Evolutionary conservation across 2,113 vertebrate species (phyloP).

Genomic region (Asarcornis scutulata): DNA sequence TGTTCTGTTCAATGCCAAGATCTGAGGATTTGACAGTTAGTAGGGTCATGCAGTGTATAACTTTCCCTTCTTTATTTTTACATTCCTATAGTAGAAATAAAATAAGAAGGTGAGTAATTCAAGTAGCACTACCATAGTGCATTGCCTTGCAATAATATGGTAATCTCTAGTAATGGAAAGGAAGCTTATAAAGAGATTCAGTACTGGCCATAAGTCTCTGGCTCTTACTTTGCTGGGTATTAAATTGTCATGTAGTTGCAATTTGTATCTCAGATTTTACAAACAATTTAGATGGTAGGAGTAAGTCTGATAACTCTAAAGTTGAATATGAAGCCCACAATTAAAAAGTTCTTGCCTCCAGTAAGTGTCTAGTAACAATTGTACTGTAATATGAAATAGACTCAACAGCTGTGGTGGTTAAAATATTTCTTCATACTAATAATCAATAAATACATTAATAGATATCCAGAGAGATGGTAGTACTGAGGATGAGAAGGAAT

Average conservation of each 20-base stretch:
- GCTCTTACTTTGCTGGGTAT: background rate
- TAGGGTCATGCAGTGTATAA: background rate
- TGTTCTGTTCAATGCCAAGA: constrained; percentile 55
- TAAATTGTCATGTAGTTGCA: background rate
- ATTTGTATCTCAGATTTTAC: background rate
- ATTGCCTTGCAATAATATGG: background rate
- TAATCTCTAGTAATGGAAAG: background rate
- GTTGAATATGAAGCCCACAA: background rate
- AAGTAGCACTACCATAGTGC: background rate
- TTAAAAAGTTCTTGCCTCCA: background rate
- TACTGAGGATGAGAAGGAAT: background rate
- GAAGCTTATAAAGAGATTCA: background rate
- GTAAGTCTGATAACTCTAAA: background rate
- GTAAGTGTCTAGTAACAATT: background rate
- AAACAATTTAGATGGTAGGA: background rate
- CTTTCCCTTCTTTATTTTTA: constrained; percentile 32
- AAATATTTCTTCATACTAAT: background rate
- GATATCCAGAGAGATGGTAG: background rate
- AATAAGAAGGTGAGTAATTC: background rate
- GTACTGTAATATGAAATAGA: background rate
- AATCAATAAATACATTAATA: background rate
- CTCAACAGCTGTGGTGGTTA: background rate
- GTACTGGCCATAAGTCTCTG: background rate
- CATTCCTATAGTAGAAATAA: background rate
- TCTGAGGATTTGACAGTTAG: constrained; percentile 45